Percentiles rank a stretch among this genome's conserved stretches.
Evolutionary conservation across 1,140 invertebrate genomes (phyloP).

Genomic region (Lucilia sericata): DNA sequence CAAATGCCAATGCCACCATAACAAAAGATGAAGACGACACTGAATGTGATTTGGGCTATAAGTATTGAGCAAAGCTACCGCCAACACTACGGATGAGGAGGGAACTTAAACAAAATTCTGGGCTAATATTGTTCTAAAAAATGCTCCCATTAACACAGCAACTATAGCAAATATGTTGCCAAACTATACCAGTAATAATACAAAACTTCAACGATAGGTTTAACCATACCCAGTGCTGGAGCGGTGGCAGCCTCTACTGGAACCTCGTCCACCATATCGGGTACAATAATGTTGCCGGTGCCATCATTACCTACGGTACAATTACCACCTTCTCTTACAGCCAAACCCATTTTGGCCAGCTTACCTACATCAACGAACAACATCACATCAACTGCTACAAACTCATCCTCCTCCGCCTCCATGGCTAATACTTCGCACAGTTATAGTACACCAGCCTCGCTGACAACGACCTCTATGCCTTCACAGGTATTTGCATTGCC

Average conservation of each 20-base stretch:
- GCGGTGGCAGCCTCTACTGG: constrained; percentile 46
- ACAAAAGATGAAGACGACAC: constrained; percentile 64
- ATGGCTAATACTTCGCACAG: constrained; percentile 44
- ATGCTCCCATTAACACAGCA: constrained; percentile 50
- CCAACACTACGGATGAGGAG: constrained; percentile 57
- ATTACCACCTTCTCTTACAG: constrained; percentile 48
- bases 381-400: constrained; percentile 47
- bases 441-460: neutral
- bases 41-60: constrained; percentile 65
- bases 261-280: constrained; percentile 43
- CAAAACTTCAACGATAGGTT: constrained; percentile 30
- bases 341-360: constrained; percentile 51
- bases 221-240: constrained; percentile 52
- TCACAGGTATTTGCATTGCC: constrained; percentile 54
- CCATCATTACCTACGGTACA: constrained; percentile 51
- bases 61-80: constrained; percentile 59
- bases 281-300: constrained; percentile 56
- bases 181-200: constrained; percentile 40
- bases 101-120: constrained; percentile 53
- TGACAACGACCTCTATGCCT: constrained; percentile 45
- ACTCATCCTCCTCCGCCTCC: neutral
- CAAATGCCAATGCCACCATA: constrained; percentile 27
- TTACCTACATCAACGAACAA: constrained; percentile 47
- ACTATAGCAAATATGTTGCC: constrained; percentile 46
- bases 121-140: constrained; percentile 6